Evolutionary conservation across 2,888 invertebrate genomes (phyloP), one percentile per base, ranked within the genome.

Genomic region (Xestia sexstrigata): DNA sequence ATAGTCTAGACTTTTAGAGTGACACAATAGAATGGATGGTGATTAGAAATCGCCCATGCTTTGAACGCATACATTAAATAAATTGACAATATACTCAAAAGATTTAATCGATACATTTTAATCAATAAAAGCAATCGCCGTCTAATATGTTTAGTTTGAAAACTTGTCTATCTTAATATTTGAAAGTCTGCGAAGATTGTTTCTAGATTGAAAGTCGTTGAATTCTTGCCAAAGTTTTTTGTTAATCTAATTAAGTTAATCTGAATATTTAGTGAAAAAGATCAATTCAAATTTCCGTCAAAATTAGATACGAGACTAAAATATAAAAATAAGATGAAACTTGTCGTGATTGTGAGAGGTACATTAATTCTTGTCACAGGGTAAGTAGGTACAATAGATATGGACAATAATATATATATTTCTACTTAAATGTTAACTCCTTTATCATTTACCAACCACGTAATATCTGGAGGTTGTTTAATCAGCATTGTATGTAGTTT

Each of bases 121-220:
- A 63, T 83, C 72, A 52, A 63, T 83, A 74, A 83, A 77, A 83
- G 62, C 71, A 74, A 83, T 72, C 62, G 47, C 67, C 65, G 35
- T 67, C 58, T 83, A 86, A 86, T 78, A 78, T 79, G 52, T 75
- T 79, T 63, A 83, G 74, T 86, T 83, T 78, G 17, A 70, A n/a
- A 86, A 75, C 70, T 83, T 70, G 39, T 74, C 66, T 69, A 77
- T 83, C 63, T 82, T 77, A 77, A 86, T 83, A 71, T 86, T 83
- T 60, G 45, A 82, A 82, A 39, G 9, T 73, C 35, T 72, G 30
- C 17, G 30, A 74, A 83, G 60, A 75, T 70, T 78, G 70, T 86
- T 72, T 74, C 65, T n/a, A 72, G 70, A 72, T 86, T 63, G 71
- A 71, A 78, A 86, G 66, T 72, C 63, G 58, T 74, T 66, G 13